phyloP scores from a whole-genome alignment of 2,888 invertebrate genomes.

The Reticulitermes lucifugus region DNA sequence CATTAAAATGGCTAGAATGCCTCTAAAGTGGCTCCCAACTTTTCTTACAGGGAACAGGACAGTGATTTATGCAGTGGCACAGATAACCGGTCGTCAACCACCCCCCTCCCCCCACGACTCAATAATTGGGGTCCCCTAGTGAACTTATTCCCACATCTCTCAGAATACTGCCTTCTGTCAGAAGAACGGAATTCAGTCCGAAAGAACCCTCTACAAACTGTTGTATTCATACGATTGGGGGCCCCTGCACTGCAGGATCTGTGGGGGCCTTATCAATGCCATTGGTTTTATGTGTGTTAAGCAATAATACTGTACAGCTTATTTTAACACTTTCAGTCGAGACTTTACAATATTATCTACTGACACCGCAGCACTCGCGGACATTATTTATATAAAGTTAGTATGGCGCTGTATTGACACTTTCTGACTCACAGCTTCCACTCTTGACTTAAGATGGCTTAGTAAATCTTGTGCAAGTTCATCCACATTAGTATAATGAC shows the following conservation, averaged over 20 bases:
- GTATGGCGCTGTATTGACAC: constrained; percentile 38
- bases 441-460: constrained; percentile 77
- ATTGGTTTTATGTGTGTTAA: neutral
- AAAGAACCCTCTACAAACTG: too few relatives aligned
- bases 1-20: neutral
- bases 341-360: constrained; percentile 5
- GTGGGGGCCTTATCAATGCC: too few relatives aligned
- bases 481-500: constrained; percentile 88
- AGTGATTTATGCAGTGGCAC: too few relatives aligned
- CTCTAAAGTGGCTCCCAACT: neutral
- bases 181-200: too few relatives aligned
- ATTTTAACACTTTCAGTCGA: neutral
- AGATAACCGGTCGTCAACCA: too few relatives aligned
- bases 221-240: too few relatives aligned
- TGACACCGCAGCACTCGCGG: neutral
- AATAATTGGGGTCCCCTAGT: too few relatives aligned
- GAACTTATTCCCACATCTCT: too few relatives aligned
- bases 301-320: neutral
- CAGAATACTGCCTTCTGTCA: too few relatives aligned
- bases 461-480: constrained; percentile 89
- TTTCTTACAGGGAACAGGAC: too few relatives aligned
- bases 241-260: too few relatives aligned
- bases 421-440: constrained; percentile 62
- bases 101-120: too few relatives aligned
- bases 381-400: neutral